Evolutionary conservation across 1,140 invertebrate species (phyloP).

Genomic region (Neuroterus valhalla): DNA sequence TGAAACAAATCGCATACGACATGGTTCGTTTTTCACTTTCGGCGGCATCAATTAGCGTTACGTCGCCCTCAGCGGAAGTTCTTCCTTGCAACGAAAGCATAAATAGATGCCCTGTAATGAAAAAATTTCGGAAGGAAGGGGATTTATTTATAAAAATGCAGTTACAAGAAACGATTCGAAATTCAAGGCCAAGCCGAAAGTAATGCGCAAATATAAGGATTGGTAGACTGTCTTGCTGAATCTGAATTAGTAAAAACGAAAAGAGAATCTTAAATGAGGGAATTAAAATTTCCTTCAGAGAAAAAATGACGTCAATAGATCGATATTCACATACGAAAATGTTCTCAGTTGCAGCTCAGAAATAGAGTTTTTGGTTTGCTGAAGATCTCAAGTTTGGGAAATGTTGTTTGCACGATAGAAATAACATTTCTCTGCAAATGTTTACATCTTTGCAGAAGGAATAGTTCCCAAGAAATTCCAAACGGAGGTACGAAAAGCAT

Average conservation of each 20-base stretch:
- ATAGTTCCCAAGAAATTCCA: neutral
- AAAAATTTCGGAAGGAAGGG: neutral
- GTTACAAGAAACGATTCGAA: too few relatives aligned
- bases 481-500: neutral
- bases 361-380: neutral
- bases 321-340: neutral
- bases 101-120: slow-evolving; percentile 44
- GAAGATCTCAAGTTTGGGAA: neutral
- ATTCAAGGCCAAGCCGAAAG: too few relatives aligned
- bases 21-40: slow-evolving; percentile 28
- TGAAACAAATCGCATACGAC: slow-evolving; percentile 46
- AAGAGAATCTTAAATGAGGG: too few relatives aligned
- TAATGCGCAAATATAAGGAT: too few relatives aligned
- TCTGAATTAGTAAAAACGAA: too few relatives aligned
- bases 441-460: neutral
- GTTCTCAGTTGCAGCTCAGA: neutral
- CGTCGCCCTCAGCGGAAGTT: slow-evolving; percentile 35
- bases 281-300: too few relatives aligned
- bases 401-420: neutral
- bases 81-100: slow-evolving; percentile 31
- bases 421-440: neutral
- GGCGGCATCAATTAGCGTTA: slow-evolving; percentile 47
- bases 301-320: too few relatives aligned
- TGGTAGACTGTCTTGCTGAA: too few relatives aligned
- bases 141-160: too few relatives aligned